These are phyloP conservation scores for Netelia virgata DNA, from an alignment of 2,888 invertebrate species.

Conservation along the genomic window DNA sequence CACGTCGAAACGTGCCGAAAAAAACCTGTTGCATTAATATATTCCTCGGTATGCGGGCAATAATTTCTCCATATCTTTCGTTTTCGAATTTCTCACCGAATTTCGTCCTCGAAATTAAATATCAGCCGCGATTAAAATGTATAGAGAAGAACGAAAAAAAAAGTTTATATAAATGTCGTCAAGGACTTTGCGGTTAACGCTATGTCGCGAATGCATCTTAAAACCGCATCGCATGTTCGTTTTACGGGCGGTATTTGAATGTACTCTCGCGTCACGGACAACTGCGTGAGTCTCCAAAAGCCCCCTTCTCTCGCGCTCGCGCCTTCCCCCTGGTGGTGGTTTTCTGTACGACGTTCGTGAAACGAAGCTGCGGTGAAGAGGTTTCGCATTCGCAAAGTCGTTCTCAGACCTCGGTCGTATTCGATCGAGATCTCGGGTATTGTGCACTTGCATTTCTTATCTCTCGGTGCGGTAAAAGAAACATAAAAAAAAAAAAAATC, in stretches of 20 bases:
- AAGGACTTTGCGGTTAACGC: constrained; percentile 54
- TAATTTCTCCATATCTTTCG: constrained; percentile 42
- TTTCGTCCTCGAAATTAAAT: constrained; percentile 30
- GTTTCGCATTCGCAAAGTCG: constrained; percentile 32
- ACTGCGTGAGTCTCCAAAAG: constrained; percentile 5
- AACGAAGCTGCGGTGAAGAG: constrained; percentile 57
- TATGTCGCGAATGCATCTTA: constrained; percentile 12
- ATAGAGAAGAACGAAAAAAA: background rate
- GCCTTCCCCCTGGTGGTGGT: background rate
- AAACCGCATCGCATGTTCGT: constrained; percentile 36
- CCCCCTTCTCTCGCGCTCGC: constrained; percentile 1
- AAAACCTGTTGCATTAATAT: constrained; percentile 59
- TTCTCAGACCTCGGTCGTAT: background rate
- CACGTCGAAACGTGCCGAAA: constrained; percentile 8
- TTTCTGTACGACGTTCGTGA: constrained; percentile 29
- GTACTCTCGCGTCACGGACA: constrained; percentile 4
- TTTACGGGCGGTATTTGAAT: constrained; percentile 45
- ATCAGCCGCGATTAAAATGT: constrained; percentile 40
- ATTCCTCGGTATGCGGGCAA: constrained; percentile 44
- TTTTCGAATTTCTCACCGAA: constrained; percentile 9
- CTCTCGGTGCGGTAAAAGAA: background rate
- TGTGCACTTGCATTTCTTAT: constrained; percentile 23
- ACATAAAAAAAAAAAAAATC: background rate
- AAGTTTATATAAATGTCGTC: constrained; percentile 53
- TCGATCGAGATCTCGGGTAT: constrained; percentile 21